Percentiles rank a stretch among this genome's conserved stretches.
These are phyloP conservation scores for Geotrypetes seraphini DNA, from an alignment of 2,797 vertebrate species.

Conservation along the genomic window DNA sequence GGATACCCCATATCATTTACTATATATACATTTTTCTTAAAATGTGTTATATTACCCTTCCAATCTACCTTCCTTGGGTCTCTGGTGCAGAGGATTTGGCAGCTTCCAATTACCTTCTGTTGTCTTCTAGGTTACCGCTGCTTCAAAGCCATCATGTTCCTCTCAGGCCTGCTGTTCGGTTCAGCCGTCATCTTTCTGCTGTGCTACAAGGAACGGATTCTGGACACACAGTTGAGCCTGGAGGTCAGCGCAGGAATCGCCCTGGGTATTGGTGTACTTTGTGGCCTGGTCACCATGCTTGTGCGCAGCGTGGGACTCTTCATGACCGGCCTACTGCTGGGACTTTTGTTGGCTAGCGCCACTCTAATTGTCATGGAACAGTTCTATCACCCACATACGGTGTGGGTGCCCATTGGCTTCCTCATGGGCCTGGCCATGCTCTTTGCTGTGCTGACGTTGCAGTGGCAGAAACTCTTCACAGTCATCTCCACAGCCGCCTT, in stretches of 20 bases:
- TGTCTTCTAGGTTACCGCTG: constrained; percentile 64
- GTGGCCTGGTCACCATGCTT: constrained; percentile 80
- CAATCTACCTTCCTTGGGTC: too few species aligned
- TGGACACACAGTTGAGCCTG: constrained; percentile 78
- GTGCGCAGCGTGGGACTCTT: constrained; percentile 81
- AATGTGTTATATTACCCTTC: too few species aligned
- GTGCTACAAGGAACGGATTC: constrained; percentile 75
- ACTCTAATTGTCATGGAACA: constrained; percentile 60
- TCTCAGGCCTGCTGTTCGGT: constrained; percentile 78
- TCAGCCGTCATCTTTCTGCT: constrained; percentile 76
- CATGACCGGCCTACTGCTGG: constrained; percentile 75
- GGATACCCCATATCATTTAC: too few species aligned
- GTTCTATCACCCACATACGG: constrained; percentile 60
- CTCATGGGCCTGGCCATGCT: constrained; percentile 72
- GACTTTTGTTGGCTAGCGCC: constrained; percentile 66
- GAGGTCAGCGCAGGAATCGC: constrained; percentile 75
- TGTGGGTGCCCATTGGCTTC: constrained; percentile 71
- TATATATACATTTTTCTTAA: too few species aligned
- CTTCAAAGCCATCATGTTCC: constrained; percentile 86
- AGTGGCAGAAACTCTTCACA: constrained; percentile 74
- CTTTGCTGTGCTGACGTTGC: constrained; percentile 72
- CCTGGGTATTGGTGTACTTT: constrained; percentile 78
- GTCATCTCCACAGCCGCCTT: constrained; percentile 69
- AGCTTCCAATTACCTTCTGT: not conserved
- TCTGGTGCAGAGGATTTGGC: too few species aligned